phyloP scores from a whole-genome alignment of 2,113 vertebrate genomes.

The Zeus faber region DNA sequence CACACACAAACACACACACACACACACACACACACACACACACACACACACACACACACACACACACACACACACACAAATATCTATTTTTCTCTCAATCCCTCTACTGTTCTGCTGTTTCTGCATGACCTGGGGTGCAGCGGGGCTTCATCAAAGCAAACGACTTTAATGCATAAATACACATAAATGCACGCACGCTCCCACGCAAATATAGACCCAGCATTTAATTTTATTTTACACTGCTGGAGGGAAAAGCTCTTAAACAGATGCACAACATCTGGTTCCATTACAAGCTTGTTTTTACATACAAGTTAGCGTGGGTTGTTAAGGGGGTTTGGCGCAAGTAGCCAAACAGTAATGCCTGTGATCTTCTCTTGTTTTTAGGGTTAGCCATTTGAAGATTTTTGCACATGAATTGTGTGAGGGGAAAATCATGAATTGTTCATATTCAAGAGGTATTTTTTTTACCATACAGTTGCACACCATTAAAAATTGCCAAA shows the following conservation, averaged over 20 bases:
- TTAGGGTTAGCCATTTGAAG: too few relatives aligned
- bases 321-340: too few relatives aligned
- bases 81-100: not conserved
- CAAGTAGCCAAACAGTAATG: too few relatives aligned
- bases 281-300: too few relatives aligned
- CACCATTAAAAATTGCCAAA: too few relatives aligned
- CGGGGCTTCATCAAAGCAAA: conserved; percentile 10
- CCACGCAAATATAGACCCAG: not conserved
- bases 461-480: too few relatives aligned
- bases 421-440: too few relatives aligned
- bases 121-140: conserved; percentile 18
- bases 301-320: too few relatives aligned
- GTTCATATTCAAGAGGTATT: too few relatives aligned
- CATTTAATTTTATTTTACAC: not conserved
- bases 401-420: too few relatives aligned
- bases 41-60: too few relatives aligned
- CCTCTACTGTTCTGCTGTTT: not conserved
- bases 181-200: conserved; percentile 1
- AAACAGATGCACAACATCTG: not conserved
- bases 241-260: not conserved
- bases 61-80: not conserved
- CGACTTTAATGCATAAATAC: not conserved
- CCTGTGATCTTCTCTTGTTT: too few relatives aligned
- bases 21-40: not conserved
- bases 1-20: not conserved